phyloP scores from a whole-genome alignment of 2,113 vertebrate species.

The Dasypus novemcinctus region DNA sequence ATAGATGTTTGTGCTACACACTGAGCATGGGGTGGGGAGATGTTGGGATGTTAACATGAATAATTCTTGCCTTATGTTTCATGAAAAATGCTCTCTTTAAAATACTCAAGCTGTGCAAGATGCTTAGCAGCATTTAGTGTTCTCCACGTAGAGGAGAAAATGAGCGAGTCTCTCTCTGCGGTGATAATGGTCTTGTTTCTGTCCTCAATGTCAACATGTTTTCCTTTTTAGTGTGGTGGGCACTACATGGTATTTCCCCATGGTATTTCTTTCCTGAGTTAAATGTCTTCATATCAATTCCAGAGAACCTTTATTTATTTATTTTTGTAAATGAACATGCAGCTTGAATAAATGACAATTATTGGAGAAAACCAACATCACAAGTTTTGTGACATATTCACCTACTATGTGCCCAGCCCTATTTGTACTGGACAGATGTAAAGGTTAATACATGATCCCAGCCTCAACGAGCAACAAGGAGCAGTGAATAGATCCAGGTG shows the following conservation, averaged over 20 bases:
- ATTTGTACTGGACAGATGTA: neutral
- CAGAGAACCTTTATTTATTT: neutral
- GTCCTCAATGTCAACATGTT: neutral
- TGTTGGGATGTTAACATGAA: neutral
- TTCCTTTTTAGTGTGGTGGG: neutral
- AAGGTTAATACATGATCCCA: neutral
- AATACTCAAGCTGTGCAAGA: neutral
- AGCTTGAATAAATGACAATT: neutral
- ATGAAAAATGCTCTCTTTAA: neutral
- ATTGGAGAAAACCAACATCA: neutral
- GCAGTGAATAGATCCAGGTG: neutral
- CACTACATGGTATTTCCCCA: neutral
- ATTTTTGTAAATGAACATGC: neutral
- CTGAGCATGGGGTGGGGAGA: neutral
- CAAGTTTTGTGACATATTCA: neutral
- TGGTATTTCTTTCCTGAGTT: conserved; percentile 28
- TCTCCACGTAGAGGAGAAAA: neutral
- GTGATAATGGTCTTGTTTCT: neutral
- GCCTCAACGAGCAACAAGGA: neutral
- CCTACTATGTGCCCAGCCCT: neutral
- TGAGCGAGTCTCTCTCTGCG: neutral
- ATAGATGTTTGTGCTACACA: neutral
- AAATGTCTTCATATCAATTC: conserved; percentile 8
- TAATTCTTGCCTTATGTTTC: conserved; percentile 30
- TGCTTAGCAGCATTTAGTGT: neutral